A percentile compares a stretch with the other conserved stretches of the same genome.
phyloP scores from a whole-genome alignment of 2,888 invertebrate species.

The Zonitis immaculata region DNA sequence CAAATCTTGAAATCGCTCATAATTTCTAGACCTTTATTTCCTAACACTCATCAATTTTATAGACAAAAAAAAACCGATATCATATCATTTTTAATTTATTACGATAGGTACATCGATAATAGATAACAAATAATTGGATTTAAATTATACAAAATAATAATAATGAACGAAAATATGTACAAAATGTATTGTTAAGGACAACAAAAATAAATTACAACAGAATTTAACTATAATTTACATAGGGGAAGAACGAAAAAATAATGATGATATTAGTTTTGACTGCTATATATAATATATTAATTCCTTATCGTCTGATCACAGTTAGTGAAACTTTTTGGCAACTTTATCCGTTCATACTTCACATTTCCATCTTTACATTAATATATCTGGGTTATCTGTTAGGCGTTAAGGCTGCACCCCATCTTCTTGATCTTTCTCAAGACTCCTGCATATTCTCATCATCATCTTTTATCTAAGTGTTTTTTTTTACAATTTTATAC shows the following conservation, averaged over 20 bases:
- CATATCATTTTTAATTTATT: not conserved
- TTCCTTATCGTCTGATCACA: constrained; percentile 20
- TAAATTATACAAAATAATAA: not conserved
- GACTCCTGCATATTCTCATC: constrained; percentile 8
- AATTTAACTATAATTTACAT: not conserved
- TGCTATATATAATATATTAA: not conserved
- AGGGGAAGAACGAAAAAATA: not conserved
- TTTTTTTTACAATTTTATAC: constrained; percentile 5
- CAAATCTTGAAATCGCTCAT: not conserved
- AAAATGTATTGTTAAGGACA: not conserved
- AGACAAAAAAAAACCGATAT: not conserved
- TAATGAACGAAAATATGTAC: not conserved
- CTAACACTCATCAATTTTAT: not conserved
- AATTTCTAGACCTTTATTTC: not conserved
- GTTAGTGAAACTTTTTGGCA: constrained; percentile 30
- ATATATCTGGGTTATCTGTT: constrained; percentile 2
- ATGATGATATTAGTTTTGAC: not conserved
- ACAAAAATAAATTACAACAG: not conserved
- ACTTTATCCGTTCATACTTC: constrained; percentile 19
- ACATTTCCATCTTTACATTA: constrained; percentile 8
- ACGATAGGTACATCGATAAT: not conserved
- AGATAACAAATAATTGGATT: not conserved
- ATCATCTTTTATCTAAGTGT: constrained; percentile 24
- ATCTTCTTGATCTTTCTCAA: constrained; percentile 7
- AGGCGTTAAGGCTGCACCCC: not conserved